Evolutionary conservation across 2,888 invertebrate species (phyloP).

Genomic region (Tetheella fluctuosa): DNA sequence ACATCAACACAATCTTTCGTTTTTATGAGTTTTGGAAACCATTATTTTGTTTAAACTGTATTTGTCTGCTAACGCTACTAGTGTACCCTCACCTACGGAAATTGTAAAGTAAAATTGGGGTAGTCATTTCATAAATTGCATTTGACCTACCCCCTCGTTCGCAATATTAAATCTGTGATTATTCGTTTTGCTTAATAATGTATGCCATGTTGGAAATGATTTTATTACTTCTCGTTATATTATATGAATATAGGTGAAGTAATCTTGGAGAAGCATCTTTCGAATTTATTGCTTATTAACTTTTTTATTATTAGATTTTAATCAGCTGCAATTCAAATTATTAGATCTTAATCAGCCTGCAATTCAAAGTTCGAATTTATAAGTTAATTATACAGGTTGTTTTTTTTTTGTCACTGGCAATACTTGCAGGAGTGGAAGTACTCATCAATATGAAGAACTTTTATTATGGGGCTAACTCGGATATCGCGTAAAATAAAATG

Average conservation of each 20-base stretch:
- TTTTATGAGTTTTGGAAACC: no score
- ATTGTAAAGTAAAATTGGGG: conserved; percentile 64
- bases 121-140: conserved; percentile 69
- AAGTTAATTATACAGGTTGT: no score
- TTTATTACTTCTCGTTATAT: conserved; percentile 22
- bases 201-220: conserved; percentile 23
- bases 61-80: conserved; percentile 18
- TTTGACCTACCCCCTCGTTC: conserved; percentile 46
- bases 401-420: no score
- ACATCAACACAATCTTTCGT: no score
- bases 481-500: no score
- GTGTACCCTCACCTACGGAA: conserved; percentile 40
- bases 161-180: conserved; percentile 59
- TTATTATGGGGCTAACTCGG: no score
- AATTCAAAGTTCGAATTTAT: no score
- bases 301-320: not conserved
- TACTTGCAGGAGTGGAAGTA: no score
- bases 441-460: no score
- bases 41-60: not conserved
- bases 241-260: not conserved
- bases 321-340: not conserved
- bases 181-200: conserved; percentile 45
- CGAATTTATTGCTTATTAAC: not conserved
- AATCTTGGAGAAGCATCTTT: conserved; percentile 4
- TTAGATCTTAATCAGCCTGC: no score